phyloP scores from a whole-genome alignment of 2,888 invertebrate species.

The Eristalis arbustorum region DNA sequence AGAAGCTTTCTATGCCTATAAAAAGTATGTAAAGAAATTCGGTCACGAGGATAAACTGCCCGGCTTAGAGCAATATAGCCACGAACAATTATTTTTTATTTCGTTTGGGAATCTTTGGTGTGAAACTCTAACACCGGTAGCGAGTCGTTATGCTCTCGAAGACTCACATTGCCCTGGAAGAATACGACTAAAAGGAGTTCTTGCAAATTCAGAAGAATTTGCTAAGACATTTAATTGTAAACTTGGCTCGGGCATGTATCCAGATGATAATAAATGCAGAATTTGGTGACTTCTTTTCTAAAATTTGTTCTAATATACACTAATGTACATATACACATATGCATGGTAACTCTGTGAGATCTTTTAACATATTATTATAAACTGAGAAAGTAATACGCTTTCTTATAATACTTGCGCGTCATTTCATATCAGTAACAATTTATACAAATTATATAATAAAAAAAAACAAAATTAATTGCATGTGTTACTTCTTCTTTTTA shows the following conservation, averaged over 20 bases:
- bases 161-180: slow-evolving; percentile 89
- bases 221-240: slow-evolving; percentile 84
- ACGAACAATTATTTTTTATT: slow-evolving; percentile 90
- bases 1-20: slow-evolving; percentile 87
- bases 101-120: slow-evolving; percentile 94
- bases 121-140: slow-evolving; percentile 85
- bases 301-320: neutral
- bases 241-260: slow-evolving; percentile 82
- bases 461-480: no score
- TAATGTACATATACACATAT: neutral
- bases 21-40: slow-evolving; percentile 82
- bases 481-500: no score
- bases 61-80: slow-evolving; percentile 86
- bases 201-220: slow-evolving; percentile 88
- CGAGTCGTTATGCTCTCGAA: slow-evolving; percentile 84
- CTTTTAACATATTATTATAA: neutral
- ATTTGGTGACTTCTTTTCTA: slow-evolving; percentile 80
- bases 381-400: no score
- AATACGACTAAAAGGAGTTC: slow-evolving; percentile 85
- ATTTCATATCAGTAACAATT: no score
- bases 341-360: neutral
- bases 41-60: slow-evolving; percentile 85
- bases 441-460: no score
- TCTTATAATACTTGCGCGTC: no score
- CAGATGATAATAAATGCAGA: slow-evolving; percentile 80